Evolutionary conservation across 2,888 invertebrate genomes (phyloP).

Genomic region (Nephrotoma flavescens): DNA sequence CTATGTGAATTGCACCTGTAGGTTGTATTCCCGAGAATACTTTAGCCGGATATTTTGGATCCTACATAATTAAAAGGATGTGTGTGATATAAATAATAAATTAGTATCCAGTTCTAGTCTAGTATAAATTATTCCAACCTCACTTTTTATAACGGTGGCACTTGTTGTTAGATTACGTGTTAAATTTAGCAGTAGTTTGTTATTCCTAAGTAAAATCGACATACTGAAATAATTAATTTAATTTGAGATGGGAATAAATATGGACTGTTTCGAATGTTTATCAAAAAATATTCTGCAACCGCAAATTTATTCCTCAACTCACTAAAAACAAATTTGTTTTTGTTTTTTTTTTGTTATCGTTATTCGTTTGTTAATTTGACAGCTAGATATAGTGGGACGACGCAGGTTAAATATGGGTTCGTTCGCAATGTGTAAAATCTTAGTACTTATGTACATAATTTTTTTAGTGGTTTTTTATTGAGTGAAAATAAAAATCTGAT

Average conservation of each 20-base stretch:
- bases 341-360: not conserved
- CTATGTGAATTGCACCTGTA: constrained; percentile 84
- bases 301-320: not conserved
- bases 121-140: not conserved
- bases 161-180: not conserved
- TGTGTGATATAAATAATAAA: no score
- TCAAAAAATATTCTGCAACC: not conserved
- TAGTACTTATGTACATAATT: no score
- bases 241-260: not conserved
- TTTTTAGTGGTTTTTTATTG: no score
- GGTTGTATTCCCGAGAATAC: constrained; percentile 94
- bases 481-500: no score
- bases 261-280: not conserved
- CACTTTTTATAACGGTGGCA: not conserved
- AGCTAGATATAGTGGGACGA: not conserved
- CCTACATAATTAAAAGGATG: not conserved
- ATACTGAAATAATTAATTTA: not conserved
- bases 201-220: not conserved
- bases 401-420: not conserved
- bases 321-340: not conserved
- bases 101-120: no score
- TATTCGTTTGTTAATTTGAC: not conserved
- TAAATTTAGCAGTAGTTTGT: not conserved
- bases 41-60: constrained; percentile 37
- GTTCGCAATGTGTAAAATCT: no score